Evolutionary conservation across 1,140 invertebrate species (phyloP).

Genomic region (Myzus persicae): DNA sequence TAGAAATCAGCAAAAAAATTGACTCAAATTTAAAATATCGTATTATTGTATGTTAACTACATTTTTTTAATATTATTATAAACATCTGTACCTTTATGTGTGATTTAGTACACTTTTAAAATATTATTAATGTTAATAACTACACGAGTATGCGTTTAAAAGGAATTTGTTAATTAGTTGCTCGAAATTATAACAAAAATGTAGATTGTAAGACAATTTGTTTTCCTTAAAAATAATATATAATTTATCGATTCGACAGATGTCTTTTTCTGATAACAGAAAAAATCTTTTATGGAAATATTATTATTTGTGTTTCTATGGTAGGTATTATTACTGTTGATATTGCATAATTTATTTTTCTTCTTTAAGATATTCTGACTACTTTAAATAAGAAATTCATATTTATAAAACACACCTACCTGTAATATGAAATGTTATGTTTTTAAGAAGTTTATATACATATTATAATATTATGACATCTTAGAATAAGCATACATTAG

Average conservation of each 20-base stretch:
- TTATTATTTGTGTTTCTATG: neutral
- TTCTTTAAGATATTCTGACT: neutral
- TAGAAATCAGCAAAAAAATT: neutral
- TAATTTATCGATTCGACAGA: neutral
- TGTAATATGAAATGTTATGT: neutral
- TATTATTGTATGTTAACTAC: neutral
- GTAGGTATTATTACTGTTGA: neutral
- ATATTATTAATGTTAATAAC: neutral
- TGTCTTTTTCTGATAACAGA: neutral
- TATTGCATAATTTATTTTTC: neutral
- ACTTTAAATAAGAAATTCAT: neutral
- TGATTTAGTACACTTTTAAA: neutral
- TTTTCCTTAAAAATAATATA: neutral
- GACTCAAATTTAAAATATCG: neutral
- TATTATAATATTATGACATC: neutral
- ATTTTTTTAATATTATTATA: neutral
- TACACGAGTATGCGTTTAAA: neutral
- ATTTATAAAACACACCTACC: neutral
- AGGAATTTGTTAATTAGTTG: neutral
- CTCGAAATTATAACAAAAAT: neutral
- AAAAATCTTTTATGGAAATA: slow-evolving; percentile 5
- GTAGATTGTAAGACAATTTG: neutral
- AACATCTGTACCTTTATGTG: neutral
- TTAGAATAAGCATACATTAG: neutral
- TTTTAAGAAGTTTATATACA: neutral